Percentiles rank a stretch among this genome's conserved stretches.
These are phyloP conservation scores for Falcaria lacertinaria DNA, from an alignment of 2,888 invertebrate species.

Conservation along the genomic window DNA sequence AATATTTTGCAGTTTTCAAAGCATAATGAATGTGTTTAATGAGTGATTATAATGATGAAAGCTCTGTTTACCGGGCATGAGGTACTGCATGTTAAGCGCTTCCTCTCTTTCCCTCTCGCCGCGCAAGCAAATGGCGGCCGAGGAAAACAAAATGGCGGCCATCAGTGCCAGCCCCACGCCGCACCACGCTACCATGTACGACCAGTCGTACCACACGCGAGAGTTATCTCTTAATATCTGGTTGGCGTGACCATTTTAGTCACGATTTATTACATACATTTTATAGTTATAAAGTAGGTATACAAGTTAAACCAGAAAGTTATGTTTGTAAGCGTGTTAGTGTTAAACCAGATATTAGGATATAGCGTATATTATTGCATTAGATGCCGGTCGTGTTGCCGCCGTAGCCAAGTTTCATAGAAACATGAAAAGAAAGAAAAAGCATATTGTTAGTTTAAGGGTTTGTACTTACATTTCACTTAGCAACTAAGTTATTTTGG, in stretches of 20 bases:
- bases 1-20: not conserved
- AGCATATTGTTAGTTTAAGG: slow-evolving; percentile 75
- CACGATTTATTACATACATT: not conserved
- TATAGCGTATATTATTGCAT: slow-evolving; percentile 54
- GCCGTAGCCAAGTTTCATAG: slow-evolving; percentile 76
- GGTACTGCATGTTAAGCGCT: slow-evolving; percentile 97
- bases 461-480: slow-evolving; percentile 47
- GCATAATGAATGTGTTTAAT: not conserved
- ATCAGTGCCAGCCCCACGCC: slow-evolving; percentile 95
- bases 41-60: slow-evolving; percentile 21
- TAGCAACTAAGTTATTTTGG: slow-evolving; percentile 32
- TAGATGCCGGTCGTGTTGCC: slow-evolving; percentile 58
- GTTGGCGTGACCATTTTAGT: slow-evolving; percentile 51
- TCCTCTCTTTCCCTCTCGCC: slow-evolving; percentile 96
- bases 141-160: slow-evolving; percentile 94
- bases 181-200: slow-evolving; percentile 98
- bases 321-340: slow-evolving; percentile 69
- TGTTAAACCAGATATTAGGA: slow-evolving; percentile 77
- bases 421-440: slow-evolving; percentile 79
- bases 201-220: slow-evolving; percentile 95
- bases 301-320: slow-evolving; percentile 48
- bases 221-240: slow-evolving; percentile 93
- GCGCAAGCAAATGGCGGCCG: slow-evolving; percentile 95
- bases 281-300: slow-evolving; percentile 1
- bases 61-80: slow-evolving; percentile 91